Conservation (phyloP, 92 coral and sea anemone genomes). For the Plumapathes pennacea region DNA sequence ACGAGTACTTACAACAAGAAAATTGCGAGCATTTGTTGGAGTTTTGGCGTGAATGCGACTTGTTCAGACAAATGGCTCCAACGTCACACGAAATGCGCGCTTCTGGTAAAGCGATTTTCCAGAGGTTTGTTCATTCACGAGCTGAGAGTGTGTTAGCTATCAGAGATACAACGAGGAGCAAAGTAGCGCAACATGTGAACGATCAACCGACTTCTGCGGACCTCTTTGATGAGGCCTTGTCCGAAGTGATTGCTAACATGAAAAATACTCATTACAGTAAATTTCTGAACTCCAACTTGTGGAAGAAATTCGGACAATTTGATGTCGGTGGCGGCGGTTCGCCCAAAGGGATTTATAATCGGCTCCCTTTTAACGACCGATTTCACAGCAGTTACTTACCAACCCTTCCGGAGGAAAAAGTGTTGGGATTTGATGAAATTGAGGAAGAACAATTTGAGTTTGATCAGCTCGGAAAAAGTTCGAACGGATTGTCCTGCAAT, state of each 20-base stretch:
- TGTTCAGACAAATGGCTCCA: conserved; percentile 84
- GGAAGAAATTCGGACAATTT: conserved; percentile 64
- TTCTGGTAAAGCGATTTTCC: conserved; percentile 81
- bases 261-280: conserved; percentile 71
- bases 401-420: conserved; percentile 94
- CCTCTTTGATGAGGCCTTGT: conserved; percentile 81
- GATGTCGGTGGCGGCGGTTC: conserved; percentile 51
- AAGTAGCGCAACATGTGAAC: conserved; percentile 81
- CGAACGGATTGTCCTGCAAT: conserved; percentile 41
- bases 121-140: conserved; percentile 70
- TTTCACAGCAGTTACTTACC: conserved; percentile 78
- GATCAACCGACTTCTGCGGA: conserved; percentile 67
- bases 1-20: conserved; percentile 73
- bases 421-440: conserved; percentile 82
- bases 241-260: conserved; percentile 71
- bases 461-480: conserved; percentile 68
- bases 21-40: conserved; percentile 79
- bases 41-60: conserved; percentile 85
- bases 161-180: conserved; percentile 59
- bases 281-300: conserved; percentile 69
- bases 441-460: conserved; percentile 78
- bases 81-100: conserved; percentile 73
- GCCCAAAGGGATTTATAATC: conserved; percentile 46
- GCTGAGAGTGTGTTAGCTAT: conserved; percentile 59
- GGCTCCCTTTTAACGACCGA: conserved; percentile 48